A percentile compares a stretch with the other conserved stretches of the same genome.
Evolutionary conservation across 1,140 invertebrate genomes (phyloP).

Genomic region (Prorops nasuta): DNA sequence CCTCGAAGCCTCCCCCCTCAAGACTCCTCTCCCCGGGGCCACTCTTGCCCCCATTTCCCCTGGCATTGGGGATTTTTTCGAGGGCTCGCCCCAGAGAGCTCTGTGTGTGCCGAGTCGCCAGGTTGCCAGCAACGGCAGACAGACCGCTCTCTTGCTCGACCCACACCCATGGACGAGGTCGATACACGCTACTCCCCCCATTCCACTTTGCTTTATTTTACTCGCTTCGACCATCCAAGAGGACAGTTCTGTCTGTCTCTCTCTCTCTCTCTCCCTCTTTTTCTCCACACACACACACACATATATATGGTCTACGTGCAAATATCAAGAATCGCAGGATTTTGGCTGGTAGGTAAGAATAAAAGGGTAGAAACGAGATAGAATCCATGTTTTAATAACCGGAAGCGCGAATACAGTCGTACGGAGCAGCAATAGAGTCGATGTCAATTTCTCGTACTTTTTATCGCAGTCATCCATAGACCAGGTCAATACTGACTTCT

Average conservation of each 20-base stretch:
- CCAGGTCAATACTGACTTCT: no score
- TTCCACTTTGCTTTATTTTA: slow-evolving; percentile 33
- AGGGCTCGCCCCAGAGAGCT: slow-evolving; percentile 23
- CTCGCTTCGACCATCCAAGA: no score
- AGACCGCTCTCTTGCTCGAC: slow-evolving; percentile 23
- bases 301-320: not conserved
- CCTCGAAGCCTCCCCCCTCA: slow-evolving; percentile 6
- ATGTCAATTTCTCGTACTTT: no score
- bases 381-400: no score
- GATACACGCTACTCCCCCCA: slow-evolving; percentile 43
- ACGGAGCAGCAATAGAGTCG: no score
- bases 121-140: not conserved
- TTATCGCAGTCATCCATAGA: no score
- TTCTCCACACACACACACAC: no score
- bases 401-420: no score
- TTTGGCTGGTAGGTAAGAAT: no score
- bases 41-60: slow-evolving; percentile 45
- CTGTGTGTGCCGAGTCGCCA: not conserved
- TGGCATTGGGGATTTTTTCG: slow-evolving; percentile 40
- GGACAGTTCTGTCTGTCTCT: no score
- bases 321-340: not conserved
- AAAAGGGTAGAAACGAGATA: no score
- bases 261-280: no score
- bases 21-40: slow-evolving; percentile 18
- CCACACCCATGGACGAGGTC: slow-evolving; percentile 42